Evolutionary conservation across 1,140 invertebrate species (phyloP).

Genomic region (Phymastichus coffea): DNA sequence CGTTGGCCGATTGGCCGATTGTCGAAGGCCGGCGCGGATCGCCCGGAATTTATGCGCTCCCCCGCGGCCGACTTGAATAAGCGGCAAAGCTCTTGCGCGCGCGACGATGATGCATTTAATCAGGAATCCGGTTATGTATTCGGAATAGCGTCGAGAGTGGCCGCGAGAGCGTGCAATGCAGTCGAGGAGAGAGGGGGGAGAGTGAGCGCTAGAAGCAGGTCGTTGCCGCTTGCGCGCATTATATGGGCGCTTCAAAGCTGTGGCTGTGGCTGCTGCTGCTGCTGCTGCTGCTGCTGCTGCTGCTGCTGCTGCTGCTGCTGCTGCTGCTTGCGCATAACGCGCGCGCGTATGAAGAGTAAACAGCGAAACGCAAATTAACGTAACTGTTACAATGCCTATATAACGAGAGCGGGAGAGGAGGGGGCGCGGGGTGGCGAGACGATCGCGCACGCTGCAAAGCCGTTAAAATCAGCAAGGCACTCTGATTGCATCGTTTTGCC

Average conservation of each 20-base stretch:
- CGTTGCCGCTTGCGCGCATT: not conserved
- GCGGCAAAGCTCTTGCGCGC: conserved; percentile 15
- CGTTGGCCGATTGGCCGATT: no score
- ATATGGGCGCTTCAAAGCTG: conserved; percentile 9
- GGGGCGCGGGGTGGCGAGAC: no score
- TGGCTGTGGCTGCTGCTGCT: not conserved
- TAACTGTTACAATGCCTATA: conserved; percentile 32
- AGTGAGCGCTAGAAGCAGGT: not conserved
- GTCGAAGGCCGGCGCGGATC: no score
- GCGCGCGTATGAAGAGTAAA: conserved; percentile 29
- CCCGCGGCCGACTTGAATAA: not conserved
- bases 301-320: no score
- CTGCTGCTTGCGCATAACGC: conserved; percentile 11
- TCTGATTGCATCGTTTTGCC: conserved; percentile 32
- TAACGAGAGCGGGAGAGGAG: not conserved
- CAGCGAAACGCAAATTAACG: conserved; percentile 30
- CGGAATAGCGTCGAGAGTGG: conserved; percentile 6
- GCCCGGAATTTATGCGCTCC: conserved; percentile 6
- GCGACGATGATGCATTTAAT: conserved; percentile 24
- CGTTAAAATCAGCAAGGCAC: conserved; percentile 31
- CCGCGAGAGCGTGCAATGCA: not conserved
- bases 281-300: no score
- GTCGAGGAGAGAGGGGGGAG: not conserved
- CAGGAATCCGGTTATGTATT: conserved; percentile 15
- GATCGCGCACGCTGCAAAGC: no score